Evolutionary conservation across 2,113 vertebrate species (phyloP), one percentile per base, ranked within the genome.

Genomic region (Epinephelus moara): DNA sequence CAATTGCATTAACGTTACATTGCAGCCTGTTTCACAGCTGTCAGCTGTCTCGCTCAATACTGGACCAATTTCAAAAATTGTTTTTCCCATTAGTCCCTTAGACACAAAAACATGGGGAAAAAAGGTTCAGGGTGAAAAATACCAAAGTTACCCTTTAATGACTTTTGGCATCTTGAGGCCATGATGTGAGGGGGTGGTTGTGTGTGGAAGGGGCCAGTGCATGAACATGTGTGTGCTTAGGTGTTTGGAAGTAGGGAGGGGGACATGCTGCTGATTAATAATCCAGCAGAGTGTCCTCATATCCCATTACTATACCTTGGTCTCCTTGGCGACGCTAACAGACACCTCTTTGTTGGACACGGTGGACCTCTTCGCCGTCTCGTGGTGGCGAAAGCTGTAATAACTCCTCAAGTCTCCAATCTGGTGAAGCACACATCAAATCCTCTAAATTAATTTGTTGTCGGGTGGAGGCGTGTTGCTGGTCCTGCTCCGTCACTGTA

Each of bases 301-400:
- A 94, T 97, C 94, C 89, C 91, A 92, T 96, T 98, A 98, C 98
- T 95, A 95, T 97, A 99, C 98, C 98, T 98, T 95, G 90, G 95
- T 96, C 92, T 99, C 98, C 95, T 95, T 97, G 91, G 96, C 94
- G 91, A 99, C 94, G 93, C 95, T 92, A 92, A 90, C 96, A 92
- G 98, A 96, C 70, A 95, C 95, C 89, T 95, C 97, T 94, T 94
- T 93, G 82, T 97, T 98, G 77, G 96, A 94, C 50, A 96, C 88
- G 68, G 94, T 90, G 85, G 97, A 98, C 75, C 96, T 95, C 94
- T 96, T 96, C 77, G 96, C 95, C 53, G 96, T 98, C 93, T 94
- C 93, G 61, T 92, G 96, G 81, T 98, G 98, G 77, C 94, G 96
- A 89, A 99, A 98, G 82, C 97, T 97, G 93, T 98, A 99, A 93